A percentile compares a stretch with the other conserved stretches of the same genome.
These are phyloP conservation scores for Myrmecobius fasciatus DNA, from an alignment of 2,113 vertebrate species.

Conservation along the genomic window DNA sequence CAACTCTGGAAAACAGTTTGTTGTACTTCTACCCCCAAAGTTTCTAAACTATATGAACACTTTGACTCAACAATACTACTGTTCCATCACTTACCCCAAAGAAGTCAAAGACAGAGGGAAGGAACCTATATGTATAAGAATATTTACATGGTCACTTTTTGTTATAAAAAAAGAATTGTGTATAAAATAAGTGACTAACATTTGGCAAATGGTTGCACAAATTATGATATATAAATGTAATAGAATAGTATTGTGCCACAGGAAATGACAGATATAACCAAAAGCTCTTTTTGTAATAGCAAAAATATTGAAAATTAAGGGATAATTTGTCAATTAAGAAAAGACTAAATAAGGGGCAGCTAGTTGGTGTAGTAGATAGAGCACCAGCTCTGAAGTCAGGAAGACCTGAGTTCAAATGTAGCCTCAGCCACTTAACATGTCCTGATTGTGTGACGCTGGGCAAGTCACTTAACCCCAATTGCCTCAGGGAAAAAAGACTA, in stretches of 20 bases:
- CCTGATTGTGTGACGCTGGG: too few species aligned
- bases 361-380: too few species aligned
- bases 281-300: background rate
- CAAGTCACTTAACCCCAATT: too few species aligned
- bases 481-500: background rate
- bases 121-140: background rate
- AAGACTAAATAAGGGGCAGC: background rate
- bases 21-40: too few species aligned
- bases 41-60: too few species aligned
- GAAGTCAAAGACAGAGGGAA: background rate
- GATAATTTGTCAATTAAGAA: background rate
- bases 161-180: background rate
- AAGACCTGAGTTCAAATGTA: too few species aligned
- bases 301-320: background rate
- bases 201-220: background rate
- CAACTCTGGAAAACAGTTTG: too few species aligned
- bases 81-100: background rate
- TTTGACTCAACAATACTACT: background rate
- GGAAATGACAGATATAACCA: background rate
- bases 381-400: too few species aligned
- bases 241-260: background rate
- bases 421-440: too few species aligned
- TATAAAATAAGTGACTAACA: background rate
- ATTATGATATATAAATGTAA: background rate
- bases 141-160: background rate